Evolutionary conservation across 2,888 invertebrate species (phyloP).

Genomic region (Cryptosula pallasiana): DNA sequence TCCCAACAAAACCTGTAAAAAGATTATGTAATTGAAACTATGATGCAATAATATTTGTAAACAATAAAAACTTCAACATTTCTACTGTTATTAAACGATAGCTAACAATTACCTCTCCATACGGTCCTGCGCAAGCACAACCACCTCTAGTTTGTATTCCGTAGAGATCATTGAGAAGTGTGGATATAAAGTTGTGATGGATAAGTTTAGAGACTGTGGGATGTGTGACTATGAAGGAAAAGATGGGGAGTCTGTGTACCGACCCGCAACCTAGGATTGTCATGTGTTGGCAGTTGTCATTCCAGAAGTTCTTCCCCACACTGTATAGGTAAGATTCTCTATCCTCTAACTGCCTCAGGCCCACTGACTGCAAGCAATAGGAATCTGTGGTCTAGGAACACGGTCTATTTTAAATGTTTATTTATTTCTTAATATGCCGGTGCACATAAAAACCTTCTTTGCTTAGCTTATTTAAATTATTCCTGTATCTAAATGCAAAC

Average conservation of each 20-base stretch:
- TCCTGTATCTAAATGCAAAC: no score
- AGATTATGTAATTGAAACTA: no score
- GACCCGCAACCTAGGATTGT: slow-evolving; percentile 19
- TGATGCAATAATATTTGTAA: no score
- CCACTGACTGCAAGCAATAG: slow-evolving; percentile 16
- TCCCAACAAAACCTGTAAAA: slow-evolving; percentile 3
- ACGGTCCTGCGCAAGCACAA: slow-evolving; percentile 25
- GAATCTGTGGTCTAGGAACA: no score
- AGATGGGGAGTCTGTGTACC: slow-evolving; percentile 28
- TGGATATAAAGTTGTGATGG: slow-evolving; percentile 24
- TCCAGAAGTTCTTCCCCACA: slow-evolving; percentile 22
- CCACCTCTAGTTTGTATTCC: slow-evolving; percentile 25
- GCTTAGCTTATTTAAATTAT: no score
- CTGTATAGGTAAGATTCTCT: slow-evolving; percentile 28
- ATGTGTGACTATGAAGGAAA: slow-evolving; percentile 27
- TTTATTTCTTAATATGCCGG: no score
- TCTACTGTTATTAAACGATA: background rate
- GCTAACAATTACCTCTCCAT: slow-evolving; percentile 24
- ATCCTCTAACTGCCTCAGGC: slow-evolving; percentile 25
- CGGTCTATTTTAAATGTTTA: no score
- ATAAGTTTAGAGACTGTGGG: slow-evolving; percentile 23
- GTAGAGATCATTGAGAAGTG: slow-evolving; percentile 23
- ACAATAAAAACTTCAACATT: no score
- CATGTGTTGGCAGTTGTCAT: slow-evolving; percentile 1
- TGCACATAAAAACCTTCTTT: no score